Evolutionary conservation across 37 sponge, comb jelly and placozoan genomes (phyloP), one percentile per base, ranked within the genome.

Genomic region (Diacarnus erythraeanus): DNA sequence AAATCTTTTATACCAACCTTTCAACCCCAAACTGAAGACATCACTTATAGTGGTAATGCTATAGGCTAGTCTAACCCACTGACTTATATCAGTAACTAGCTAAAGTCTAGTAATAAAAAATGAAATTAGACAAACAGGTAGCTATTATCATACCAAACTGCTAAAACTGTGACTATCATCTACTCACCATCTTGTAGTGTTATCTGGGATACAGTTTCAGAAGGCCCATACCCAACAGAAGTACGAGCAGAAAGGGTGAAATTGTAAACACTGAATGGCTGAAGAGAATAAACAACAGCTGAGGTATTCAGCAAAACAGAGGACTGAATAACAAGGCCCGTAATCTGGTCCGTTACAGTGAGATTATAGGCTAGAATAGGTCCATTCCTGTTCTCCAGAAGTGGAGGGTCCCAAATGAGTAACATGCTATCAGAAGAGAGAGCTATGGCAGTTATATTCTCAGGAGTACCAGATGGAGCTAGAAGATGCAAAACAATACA

Each of bases 391-490:
- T 42, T 12, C 56, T 42, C 51, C 5, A 25, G 73, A 4, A 41
- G 73, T 25, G 73, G 73, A 39, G 73, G 73, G 22, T 72, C 73
- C 73, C 73, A 72, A n/a, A 27, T 43, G 27, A 72, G 3, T 3
- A 8, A 42, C 25, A 72, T 44, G 54, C 23, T 25, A 72, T 26
- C 4, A 42, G 73, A 43, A 23, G 54, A 41, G 23, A 44, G 54
- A 8, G 56, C 30, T 23, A 6, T 44, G 5, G 54, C 26, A 30
- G 47, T 26, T 8, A 72, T 72, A 22, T 72, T 72, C 31, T 26
- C 30, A 23, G 73, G 73, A 44, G 73, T 47, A 5, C 54, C 73
- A 42, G 54, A 33, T n/a, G 73, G 73, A 43, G 73, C 73, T 72
- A 54, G 8, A 30, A n/a, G n/a, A n/a, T n/a, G n/a, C n/a, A n/a